A percentile compares a stretch with the other conserved stretches of the same genome.
These are phyloP conservation scores for Oscheius sp. DNA, from an alignment of 2,888 invertebrate genomes.

Conservation along the genomic window DNA sequence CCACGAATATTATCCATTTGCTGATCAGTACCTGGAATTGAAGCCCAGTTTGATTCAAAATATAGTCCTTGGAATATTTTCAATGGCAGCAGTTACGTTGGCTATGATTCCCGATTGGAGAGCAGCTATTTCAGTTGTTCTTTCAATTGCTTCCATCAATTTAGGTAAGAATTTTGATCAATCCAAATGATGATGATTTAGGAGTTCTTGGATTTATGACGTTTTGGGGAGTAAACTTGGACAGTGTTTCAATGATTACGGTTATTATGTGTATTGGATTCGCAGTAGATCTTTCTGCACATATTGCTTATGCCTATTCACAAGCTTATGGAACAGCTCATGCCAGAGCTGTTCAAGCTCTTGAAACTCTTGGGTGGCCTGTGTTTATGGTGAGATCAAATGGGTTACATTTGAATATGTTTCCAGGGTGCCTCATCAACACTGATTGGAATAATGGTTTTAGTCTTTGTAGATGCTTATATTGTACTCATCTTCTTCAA, in stretches of 20 bases:
- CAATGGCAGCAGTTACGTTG: constrained; percentile 92
- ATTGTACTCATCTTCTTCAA: constrained; percentile 69
- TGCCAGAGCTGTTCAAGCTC: constrained; percentile 73
- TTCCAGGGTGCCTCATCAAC: constrained; percentile 67
- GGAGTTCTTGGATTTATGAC: constrained; percentile 69
- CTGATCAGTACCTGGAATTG: constrained; percentile 76
- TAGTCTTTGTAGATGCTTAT: constrained; percentile 63
- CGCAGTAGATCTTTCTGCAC: constrained; percentile 77
- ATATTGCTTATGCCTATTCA: constrained; percentile 57
- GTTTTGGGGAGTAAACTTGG: constrained; percentile 78
- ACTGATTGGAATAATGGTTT: constrained; percentile 64
- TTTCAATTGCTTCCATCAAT: constrained; percentile 80
- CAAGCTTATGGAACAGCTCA: constrained; percentile 50
- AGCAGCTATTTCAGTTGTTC: constrained; percentile 90
- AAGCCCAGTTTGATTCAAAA: constrained; percentile 73
- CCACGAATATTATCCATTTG: constrained; percentile 93
- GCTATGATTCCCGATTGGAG: constrained; percentile 90
- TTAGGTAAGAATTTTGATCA: constrained; percentile 40
- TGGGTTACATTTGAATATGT: not conserved
- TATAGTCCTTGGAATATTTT: constrained; percentile 85
- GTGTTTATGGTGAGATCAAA: constrained; percentile 75
- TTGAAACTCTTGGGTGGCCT: constrained; percentile 87
- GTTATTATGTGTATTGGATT: constrained; percentile 96
- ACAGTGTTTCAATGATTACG: constrained; percentile 88
- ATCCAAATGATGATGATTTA: constrained; percentile 5